Evolutionary conservation across 2,888 invertebrate genomes (phyloP).

Genomic region (Xanthorhoe designata): DNA sequence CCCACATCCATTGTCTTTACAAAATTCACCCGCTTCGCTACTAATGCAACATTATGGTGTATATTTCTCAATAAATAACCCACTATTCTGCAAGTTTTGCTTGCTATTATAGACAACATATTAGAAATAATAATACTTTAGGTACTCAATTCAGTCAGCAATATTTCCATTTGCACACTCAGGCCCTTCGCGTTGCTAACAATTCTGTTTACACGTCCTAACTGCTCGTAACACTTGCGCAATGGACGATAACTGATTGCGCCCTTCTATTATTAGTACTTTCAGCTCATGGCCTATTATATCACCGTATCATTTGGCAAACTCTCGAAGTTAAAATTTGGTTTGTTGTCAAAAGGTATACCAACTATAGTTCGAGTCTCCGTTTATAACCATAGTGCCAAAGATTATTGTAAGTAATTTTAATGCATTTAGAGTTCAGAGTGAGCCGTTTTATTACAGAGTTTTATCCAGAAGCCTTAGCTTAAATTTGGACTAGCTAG

Average conservation of each 20-base stretch:
- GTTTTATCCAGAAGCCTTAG: background rate
- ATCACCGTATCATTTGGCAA: conserved; percentile 54
- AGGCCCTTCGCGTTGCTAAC: conserved; percentile 61
- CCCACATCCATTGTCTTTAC: conserved; percentile 59
- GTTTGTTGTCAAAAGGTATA: conserved; percentile 20
- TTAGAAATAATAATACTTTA: conserved; percentile 42
- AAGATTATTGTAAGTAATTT: background rate
- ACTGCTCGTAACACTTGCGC: conserved; percentile 54
- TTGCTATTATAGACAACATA: conserved; percentile 46
- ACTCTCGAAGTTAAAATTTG: conserved; percentile 34
- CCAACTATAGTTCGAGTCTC: background rate
- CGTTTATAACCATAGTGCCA: background rate
- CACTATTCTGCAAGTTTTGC: conserved; percentile 57
- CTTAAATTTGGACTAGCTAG: background rate
- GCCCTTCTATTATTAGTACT: conserved; percentile 61
- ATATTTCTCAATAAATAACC: conserved; percentile 55
- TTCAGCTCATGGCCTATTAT: conserved; percentile 53
- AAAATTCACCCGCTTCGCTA: conserved; percentile 46
- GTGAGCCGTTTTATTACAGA: no score
- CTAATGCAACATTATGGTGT: conserved; percentile 51
- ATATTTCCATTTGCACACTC: conserved; percentile 49
- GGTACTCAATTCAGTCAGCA: conserved; percentile 35
- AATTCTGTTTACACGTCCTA: conserved; percentile 65
- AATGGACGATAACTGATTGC: conserved; percentile 61
- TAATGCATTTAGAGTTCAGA: no score